Evolutionary conservation across 2,113 vertebrate species (phyloP).

Genomic region (Orycteropus afer): DNA sequence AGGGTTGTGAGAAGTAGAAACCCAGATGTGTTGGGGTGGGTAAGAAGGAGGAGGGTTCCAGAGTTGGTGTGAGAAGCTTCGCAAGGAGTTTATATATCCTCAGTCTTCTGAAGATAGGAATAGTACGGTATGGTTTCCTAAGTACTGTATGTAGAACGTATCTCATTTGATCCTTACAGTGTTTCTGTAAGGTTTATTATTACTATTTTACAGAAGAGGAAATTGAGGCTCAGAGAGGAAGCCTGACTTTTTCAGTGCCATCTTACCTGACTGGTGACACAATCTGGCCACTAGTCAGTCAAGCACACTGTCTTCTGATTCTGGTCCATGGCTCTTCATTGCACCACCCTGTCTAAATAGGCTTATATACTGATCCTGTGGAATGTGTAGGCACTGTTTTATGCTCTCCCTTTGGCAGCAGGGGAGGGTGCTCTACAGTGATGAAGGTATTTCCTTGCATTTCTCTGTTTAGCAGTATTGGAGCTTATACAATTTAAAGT

Average conservation of each 20-base stretch:
- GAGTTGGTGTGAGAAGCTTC: not conserved
- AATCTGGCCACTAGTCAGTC: slow-evolving; percentile 3
- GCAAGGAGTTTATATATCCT: not conserved
- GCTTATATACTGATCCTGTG: not conserved
- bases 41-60: not conserved
- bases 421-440: not conserved
- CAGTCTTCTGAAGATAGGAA: not conserved
- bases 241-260: not conserved
- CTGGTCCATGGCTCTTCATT: not conserved
- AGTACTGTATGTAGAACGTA: not conserved
- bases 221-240: not conserved
- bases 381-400: not conserved
- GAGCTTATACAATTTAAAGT: not conserved
- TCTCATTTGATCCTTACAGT: not conserved
- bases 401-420: not conserved
- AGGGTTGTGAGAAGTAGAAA: slow-evolving; percentile 7
- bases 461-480: not conserved
- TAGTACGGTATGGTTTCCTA: not conserved
- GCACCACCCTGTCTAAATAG: not conserved
- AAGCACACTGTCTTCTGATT: not conserved
- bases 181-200: not conserved
- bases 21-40: not conserved
- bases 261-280: not conserved
- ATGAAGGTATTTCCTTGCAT: not conserved
- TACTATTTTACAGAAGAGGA: not conserved